These are phyloP conservation scores for Akabosia matsudoensis DNA, from an alignment of 1,140 invertebrate species.

Conservation along the genomic window DNA sequence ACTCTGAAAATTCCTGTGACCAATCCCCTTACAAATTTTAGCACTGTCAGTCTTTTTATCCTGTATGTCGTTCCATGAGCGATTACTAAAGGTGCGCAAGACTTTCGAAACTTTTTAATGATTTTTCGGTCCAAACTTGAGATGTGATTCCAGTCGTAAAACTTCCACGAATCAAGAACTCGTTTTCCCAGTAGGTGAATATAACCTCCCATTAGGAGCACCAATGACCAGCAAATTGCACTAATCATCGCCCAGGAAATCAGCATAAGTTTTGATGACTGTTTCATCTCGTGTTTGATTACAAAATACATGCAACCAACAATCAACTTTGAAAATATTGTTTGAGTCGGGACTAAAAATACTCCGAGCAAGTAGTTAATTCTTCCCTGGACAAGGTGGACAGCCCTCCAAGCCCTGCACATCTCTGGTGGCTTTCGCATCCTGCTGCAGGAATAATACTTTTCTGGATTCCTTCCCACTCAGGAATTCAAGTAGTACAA, in stretches of 20 bases:
- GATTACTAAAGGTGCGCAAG: neutral
- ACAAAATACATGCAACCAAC: no score
- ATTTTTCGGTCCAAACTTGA: neutral
- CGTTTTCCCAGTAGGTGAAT: neutral
- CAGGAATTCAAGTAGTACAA: no score
- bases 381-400: no score
- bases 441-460: no score
- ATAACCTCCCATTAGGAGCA: neutral
- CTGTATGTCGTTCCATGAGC: neutral
- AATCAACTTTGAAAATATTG: no score
- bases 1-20: neutral
- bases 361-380: no score
- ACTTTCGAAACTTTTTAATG: neutral
- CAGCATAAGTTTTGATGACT: neutral
- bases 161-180: neutral
- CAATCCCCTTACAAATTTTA: neutral
- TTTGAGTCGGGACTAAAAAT: no score
- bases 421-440: no score
- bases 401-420: no score
- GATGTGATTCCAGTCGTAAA: neutral
- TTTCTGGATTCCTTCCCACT: no score
- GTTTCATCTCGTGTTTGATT: no score
- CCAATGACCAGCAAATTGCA: neutral
- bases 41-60: neutral
- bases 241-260: neutral